A percentile compares a stretch with the other conserved stretches of the same genome.
phyloP scores from a whole-genome alignment of 2,113 vertebrate species.

The Athene cunicularia region DNA sequence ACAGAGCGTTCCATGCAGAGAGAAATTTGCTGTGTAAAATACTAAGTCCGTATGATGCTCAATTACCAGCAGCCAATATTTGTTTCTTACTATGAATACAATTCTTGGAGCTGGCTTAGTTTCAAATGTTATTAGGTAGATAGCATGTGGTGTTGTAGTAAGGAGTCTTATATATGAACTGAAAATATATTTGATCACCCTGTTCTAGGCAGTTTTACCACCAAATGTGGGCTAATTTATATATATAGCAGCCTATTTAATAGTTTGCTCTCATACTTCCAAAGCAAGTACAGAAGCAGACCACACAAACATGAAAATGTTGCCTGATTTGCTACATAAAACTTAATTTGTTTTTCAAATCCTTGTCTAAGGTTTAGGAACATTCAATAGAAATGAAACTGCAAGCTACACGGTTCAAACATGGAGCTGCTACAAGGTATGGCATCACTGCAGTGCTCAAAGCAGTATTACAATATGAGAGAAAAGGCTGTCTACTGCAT shows the following conservation, averaged over 20 bases:
- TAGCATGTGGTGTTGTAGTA: background rate
- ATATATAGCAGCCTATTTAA: background rate
- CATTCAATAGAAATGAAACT: background rate
- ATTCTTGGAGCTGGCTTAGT: background rate
- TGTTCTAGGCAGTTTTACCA: background rate
- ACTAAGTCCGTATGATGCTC: background rate
- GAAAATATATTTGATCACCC: background rate
- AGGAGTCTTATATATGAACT: background rate
- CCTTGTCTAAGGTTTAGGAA: background rate
- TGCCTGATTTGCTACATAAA: background rate
- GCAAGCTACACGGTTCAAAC: background rate
- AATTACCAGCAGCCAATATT: background rate
- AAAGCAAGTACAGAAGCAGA: background rate
- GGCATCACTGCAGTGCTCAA: background rate
- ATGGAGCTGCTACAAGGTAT: background rate
- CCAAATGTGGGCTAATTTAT: constrained; percentile 1
- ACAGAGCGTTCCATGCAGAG: background rate
- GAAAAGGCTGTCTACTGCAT: background rate
- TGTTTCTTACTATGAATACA: background rate
- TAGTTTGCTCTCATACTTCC: background rate
- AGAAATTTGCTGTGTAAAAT: background rate
- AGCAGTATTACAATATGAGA: background rate
- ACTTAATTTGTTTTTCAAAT: background rate
- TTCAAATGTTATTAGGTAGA: background rate
- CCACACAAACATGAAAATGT: background rate